Conservation (phyloP, 2,113 vertebrate genomes). For the Microtus ochrogaster region DNA sequence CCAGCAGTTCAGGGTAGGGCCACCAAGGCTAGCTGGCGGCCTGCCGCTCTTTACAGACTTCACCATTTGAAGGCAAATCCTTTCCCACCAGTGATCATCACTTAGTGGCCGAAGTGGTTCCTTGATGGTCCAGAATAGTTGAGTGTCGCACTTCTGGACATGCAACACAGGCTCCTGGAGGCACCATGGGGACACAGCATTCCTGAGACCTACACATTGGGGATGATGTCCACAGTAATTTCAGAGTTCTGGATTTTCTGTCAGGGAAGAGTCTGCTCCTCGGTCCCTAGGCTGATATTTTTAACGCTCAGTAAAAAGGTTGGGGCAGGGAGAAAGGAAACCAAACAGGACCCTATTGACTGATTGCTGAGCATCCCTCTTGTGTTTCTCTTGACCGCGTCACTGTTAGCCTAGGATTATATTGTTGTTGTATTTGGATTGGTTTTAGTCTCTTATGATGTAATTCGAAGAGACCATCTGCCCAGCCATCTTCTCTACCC, state of each 20-base stretch:
- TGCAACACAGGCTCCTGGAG: too few species aligned
- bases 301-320: not conserved
- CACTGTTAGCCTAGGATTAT: conserved; percentile 55
- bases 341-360: not conserved
- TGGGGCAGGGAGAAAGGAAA: not conserved
- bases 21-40: too few species aligned
- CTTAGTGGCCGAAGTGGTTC: too few species aligned
- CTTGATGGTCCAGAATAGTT: too few species aligned
- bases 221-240: not conserved
- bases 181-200: not conserved
- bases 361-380: conserved; percentile 66
- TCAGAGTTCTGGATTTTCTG: not conserved
- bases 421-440: conserved; percentile 65
- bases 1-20: too few species aligned
- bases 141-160: too few species aligned
- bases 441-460: conserved; percentile 58
- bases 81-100: too few species aligned
- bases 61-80: too few species aligned
- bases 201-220: fast-evolving
- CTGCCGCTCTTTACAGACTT: too few species aligned
- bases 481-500: not conserved
- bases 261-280: not conserved
- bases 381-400: conserved; percentile 55
- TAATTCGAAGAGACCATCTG: not conserved
- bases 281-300: not conserved